Base-by-base conservation (phyloP, 2,888 invertebrate species). In the Adela reaumurella region DNA sequence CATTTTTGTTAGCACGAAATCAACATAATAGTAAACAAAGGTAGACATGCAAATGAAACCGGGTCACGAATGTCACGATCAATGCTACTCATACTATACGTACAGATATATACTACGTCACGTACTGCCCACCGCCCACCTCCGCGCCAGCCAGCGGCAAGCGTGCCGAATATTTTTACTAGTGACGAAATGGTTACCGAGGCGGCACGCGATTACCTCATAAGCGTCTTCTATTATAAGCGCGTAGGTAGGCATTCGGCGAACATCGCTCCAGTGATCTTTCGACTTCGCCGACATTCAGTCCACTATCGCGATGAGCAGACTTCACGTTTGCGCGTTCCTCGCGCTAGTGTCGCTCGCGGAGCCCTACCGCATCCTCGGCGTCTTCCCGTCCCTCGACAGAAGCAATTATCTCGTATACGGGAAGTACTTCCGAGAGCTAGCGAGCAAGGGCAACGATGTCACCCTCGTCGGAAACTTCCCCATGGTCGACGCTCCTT, bases 401-500 rank as follows among this genome's bases (percentile, higher is more conserved):
- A 71, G 73, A 49, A 81, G 74, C 56, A 81, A 82, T 63, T 74
- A 81, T 58, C 58, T 74, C 47, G 77, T 81, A 43, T 81, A 81
- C 57, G 74, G 80, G 50, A 65, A 67, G 19, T 61, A 83, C 46
- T 68, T 83, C 53, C 70, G 72, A 45, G 81, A 78, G 55, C 62
- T 83, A 43, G 79, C 79, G 14, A 69, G 66, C 56, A 66, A 74
- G 19, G 74, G 81, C 50, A 81, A 83, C 57, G 72, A 83, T 52
- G 76, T 83, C 48, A 81, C 81, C 19, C 70, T 83, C 56, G 69
- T 82, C 45, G 78, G 73, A 58, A 76, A 79, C 61, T 82, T 81
- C 58, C 71, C 73, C 54, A 62, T 72, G 55, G 63, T 68, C 24
- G 60, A 78, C 54, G 68, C 76, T 1, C 64, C 83, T 17, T 67